Percentiles rank a stretch among this genome's conserved stretches.
Evolutionary conservation across 2,797 vertebrate species (phyloP).

Genomic region (Clamator glandarius): DNA sequence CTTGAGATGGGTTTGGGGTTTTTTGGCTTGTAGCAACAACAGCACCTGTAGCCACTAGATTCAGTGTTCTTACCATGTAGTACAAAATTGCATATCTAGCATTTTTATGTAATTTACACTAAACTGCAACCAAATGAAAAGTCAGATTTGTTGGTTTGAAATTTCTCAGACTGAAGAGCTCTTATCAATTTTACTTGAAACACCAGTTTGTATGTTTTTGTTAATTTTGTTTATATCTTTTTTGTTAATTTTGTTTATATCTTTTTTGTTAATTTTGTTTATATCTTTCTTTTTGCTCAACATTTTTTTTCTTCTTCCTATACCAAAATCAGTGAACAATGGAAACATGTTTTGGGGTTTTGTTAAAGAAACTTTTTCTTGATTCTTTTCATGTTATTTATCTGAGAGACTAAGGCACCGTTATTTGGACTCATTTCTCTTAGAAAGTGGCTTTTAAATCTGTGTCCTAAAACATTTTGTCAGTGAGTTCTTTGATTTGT

Average conservation of each 20-base stretch:
- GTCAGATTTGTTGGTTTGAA: background rate
- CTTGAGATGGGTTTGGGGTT: accelerated
- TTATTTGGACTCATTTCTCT: background rate
- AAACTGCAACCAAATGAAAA: background rate
- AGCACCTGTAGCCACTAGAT: background rate
- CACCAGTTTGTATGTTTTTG: background rate
- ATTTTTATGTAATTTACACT: background rate
- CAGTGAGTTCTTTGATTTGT: background rate
- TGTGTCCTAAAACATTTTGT: conserved; percentile 12
- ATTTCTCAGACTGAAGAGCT: background rate
- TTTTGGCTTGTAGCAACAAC: background rate
- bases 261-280: background rate
- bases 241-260: background rate
- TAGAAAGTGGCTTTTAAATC: background rate
- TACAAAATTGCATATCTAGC: background rate
- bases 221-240: background rate
- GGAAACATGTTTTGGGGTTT: background rate
- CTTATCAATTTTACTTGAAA: background rate
- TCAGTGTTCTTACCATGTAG: background rate
- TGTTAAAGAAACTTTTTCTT: background rate
- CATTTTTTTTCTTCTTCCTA: background rate
- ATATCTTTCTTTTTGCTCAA: background rate
- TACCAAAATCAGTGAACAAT: background rate
- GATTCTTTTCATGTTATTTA: background rate
- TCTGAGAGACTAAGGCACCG: background rate